These are phyloP conservation scores for Paguma larvata DNA, from an alignment of 2,797 vertebrate genomes.

Conservation along the genomic window DNA sequence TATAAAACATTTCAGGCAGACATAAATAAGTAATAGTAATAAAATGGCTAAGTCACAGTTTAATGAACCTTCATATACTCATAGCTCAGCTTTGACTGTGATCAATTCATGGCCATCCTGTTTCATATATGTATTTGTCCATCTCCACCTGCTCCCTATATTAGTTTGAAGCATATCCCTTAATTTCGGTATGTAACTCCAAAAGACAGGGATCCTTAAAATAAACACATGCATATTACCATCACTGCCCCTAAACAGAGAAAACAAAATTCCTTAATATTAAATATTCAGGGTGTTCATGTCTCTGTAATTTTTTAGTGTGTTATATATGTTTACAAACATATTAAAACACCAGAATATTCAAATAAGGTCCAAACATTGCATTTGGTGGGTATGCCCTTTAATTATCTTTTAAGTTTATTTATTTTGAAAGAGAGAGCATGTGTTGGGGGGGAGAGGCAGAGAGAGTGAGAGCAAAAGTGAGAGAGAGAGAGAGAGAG, in stretches of 20 bases:
- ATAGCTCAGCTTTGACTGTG: background rate
- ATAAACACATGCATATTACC: background rate
- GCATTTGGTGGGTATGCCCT: background rate
- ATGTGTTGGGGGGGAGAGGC: too few relatives aligned
- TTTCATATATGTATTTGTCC: background rate
- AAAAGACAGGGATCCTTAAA: background rate
- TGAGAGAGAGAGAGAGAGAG: too few relatives aligned
- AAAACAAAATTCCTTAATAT: background rate
- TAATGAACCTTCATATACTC: background rate
- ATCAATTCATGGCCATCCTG: background rate
- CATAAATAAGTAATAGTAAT: background rate
- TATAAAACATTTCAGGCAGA: background rate
- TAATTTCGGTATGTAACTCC: background rate
- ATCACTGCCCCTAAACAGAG: background rate
- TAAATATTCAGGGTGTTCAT: background rate
- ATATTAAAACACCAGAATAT: background rate
- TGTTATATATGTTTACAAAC: background rate
- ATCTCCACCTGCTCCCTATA: background rate
- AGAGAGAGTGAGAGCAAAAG: too few relatives aligned
- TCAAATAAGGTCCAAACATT: background rate
- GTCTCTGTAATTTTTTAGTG: background rate
- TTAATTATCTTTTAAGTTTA: background rate
- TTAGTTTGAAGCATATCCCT: conserved; percentile 31
- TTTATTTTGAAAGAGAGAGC: too few relatives aligned
- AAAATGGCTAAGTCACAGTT: background rate